Evolutionary conservation across 35 echinoderm and acorn worm genomes (phyloP).

Genomic region (Acanthaster planci): DNA sequence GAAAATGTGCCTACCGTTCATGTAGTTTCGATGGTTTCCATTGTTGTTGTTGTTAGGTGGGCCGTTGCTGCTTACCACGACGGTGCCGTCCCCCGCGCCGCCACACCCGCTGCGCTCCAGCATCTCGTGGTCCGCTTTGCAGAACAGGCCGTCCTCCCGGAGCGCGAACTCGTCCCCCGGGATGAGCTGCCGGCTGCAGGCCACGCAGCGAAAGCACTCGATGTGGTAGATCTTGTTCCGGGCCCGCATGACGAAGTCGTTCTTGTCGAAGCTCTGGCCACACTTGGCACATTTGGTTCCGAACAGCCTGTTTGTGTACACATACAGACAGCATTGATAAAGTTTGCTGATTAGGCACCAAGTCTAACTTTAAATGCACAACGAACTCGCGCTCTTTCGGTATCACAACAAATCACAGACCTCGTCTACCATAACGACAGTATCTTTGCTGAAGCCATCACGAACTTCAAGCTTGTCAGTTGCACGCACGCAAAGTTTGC

Average conservation of each 20-base stretch:
- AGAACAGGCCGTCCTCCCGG: conserved; percentile 94
- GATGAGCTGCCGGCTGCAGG: conserved; percentile 93
- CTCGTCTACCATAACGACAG: too few relatives aligned
- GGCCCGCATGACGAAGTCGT: conserved; percentile 99
- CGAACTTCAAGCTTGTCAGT: neutral
- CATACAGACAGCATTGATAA: neutral
- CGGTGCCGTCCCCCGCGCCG: conserved; percentile 37
- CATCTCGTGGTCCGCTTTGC: conserved; percentile 96
- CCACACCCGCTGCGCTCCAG: conserved; percentile 64
- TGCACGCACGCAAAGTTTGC: neutral
- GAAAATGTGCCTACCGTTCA: conserved; percentile 61
- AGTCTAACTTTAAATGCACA: neutral
- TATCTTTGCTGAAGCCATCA: neutral
- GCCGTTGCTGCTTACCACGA: conserved; percentile 14
- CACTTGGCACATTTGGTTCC: conserved; percentile 99
- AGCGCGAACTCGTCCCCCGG: conserved; percentile 98
- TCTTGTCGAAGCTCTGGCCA: conserved; percentile 95
- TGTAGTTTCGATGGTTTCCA: conserved; percentile 72
- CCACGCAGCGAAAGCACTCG: conserved; percentile 99
- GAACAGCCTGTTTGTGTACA: conserved; percentile 70
- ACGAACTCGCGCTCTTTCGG: neutral
- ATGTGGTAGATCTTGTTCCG: conserved; percentile 99
- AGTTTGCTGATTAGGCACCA: neutral
- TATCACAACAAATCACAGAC: too few relatives aligned
- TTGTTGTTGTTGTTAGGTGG: conserved; percentile 44